Evolutionary conservation across 92 coral and sea anemone genomes (phyloP).

Genomic region (Epizoanthus stellaris): DNA sequence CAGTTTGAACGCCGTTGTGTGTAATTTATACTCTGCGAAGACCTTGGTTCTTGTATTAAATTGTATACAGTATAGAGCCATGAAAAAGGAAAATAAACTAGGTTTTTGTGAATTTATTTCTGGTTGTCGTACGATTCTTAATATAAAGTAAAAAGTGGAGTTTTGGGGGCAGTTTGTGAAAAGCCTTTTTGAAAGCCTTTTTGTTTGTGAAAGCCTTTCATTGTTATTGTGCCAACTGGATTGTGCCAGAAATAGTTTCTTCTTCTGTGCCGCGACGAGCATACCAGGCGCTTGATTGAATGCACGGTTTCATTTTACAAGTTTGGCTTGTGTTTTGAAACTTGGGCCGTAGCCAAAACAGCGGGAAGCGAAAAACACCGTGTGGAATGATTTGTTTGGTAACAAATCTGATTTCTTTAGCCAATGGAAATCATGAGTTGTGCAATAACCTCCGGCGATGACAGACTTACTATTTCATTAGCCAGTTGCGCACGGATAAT

Average conservation of each 20-base stretch:
- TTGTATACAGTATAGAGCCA: slow-evolving; percentile 38
- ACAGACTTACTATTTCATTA: slow-evolving; percentile 21
- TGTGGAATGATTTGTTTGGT: slow-evolving; percentile 41
- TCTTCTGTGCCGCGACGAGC: slow-evolving; percentile 12
- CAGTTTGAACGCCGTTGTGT: slow-evolving; percentile 26
- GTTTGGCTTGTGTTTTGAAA: slow-evolving; percentile 62
- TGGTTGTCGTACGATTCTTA: background rate
- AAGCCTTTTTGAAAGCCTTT: too few species aligned
- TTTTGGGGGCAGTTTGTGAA: too few species aligned
- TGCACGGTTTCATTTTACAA: slow-evolving; percentile 66
- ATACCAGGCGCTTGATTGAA: background rate
- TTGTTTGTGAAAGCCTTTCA: too few species aligned
- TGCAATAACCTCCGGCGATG: slow-evolving; percentile 41
- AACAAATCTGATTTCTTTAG: slow-evolving; percentile 34
- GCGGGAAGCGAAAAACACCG: slow-evolving; percentile 36
- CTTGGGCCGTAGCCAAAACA: slow-evolving; percentile 44
- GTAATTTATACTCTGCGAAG: slow-evolving; percentile 29
- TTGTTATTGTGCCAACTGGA: too few species aligned
- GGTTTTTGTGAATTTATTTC: slow-evolving; percentile 24
- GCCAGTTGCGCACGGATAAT: slow-evolving; percentile 3
- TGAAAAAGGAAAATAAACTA: slow-evolving; percentile 38
- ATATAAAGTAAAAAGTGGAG: too few species aligned
- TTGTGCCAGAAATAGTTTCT: background rate
- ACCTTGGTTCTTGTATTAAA: slow-evolving; percentile 33
- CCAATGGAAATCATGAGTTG: slow-evolving; percentile 29